Conservation (phyloP, 2,888 invertebrate species). For the Altica lythri region DNA sequence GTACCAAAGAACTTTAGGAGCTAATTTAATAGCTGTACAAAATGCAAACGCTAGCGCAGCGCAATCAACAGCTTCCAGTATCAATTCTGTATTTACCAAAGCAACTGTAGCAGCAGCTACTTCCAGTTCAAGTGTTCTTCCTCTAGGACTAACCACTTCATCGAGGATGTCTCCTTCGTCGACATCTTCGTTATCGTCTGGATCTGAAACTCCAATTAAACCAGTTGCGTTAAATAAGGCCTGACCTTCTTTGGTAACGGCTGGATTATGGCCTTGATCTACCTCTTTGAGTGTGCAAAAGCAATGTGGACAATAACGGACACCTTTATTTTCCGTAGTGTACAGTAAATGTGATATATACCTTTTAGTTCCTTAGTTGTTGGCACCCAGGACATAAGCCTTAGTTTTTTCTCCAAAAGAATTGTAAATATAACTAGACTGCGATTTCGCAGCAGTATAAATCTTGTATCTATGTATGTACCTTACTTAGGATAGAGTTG, state of each 20-base stretch:
- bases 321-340: conserved; percentile 43
- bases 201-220: conserved; percentile 62
- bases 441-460: conserved; percentile 53
- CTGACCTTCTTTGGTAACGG: conserved; percentile 51
- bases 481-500: conserved; percentile 53
- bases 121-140: conserved; percentile 51
- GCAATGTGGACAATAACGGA: conserved; percentile 51
- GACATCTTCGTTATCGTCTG: conserved; percentile 63
- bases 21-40: conserved; percentile 51
- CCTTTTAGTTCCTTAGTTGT: conserved; percentile 55
- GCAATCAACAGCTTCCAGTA: conserved; percentile 33
- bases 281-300: conserved; percentile 52
- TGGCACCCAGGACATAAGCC: conserved; percentile 38
- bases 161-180: conserved; percentile 66
- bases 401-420: conserved; percentile 30
- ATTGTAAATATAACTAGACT: conserved; percentile 38
- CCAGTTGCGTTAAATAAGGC: conserved; percentile 57
- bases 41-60: conserved; percentile 34
- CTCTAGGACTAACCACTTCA: conserved; percentile 59
- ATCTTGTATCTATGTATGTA: conserved; percentile 58
- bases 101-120: conserved; percentile 52
- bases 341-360: conserved; percentile 57
- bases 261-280: conserved; percentile 51
- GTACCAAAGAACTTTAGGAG: conserved; percentile 72
- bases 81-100: conserved; percentile 52